phyloP scores from a whole-genome alignment of 2,888 invertebrate genomes.

The Spicauda simplicius region DNA sequence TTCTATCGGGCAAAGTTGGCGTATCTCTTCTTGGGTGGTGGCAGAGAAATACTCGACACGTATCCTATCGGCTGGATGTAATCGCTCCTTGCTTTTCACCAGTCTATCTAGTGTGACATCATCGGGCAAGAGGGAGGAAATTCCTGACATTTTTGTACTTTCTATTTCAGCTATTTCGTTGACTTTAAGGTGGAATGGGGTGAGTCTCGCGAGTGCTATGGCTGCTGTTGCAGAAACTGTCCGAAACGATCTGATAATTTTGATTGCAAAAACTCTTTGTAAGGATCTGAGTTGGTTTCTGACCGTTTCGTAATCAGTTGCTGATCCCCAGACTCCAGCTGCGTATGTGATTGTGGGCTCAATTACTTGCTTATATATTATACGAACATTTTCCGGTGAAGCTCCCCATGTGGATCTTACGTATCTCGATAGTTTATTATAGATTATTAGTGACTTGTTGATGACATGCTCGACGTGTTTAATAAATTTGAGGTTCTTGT shows the following conservation, averaged over 20 bases:
- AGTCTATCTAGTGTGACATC: too few relatives aligned
- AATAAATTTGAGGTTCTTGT: too few relatives aligned
- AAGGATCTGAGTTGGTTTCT: not conserved
- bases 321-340: not conserved
- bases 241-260: conserved; percentile 6
- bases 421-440: too few relatives aligned
- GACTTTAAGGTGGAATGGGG: not conserved
- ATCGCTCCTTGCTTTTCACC: not conserved
- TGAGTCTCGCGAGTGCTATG: too few relatives aligned
- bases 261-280: conserved; percentile 21
- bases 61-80: conserved; percentile 1
- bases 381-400: not conserved
- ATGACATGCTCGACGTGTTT: too few relatives aligned
- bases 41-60: not conserved
- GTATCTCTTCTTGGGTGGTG: not conserved
- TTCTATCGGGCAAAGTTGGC: not conserved
- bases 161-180: not conserved
- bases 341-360: too few relatives aligned
- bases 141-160: not conserved
- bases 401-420: too few relatives aligned
- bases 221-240: not conserved
- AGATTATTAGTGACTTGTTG: too few relatives aligned
- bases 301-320: not conserved
- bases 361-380: too few relatives aligned
- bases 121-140: not conserved